Percentiles rank a stretch among this genome's conserved stretches.
Conservation (phyloP, 2,113 vertebrate species). For the Nycticryphes semicollaris region DNA sequence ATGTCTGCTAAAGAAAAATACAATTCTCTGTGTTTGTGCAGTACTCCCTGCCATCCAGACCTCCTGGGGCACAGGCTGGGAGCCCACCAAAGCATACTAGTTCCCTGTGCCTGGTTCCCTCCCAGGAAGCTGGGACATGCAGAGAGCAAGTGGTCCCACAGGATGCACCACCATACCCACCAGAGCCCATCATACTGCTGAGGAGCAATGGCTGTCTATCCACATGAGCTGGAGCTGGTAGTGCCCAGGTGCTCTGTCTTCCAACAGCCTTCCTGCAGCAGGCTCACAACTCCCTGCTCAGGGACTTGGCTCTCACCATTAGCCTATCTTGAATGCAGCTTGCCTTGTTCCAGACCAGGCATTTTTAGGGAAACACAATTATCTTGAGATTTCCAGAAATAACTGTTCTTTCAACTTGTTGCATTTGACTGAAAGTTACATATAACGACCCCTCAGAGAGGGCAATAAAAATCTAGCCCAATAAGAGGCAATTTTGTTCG, state of each 20-base stretch:
- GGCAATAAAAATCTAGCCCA: background rate
- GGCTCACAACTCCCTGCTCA: background rate
- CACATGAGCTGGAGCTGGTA: background rate
- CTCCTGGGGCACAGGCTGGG: background rate
- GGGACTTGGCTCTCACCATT: background rate
- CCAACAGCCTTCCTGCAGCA: background rate
- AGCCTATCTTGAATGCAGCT: background rate
- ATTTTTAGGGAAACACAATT: background rate
- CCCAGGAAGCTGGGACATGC: background rate
- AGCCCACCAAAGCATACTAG: background rate
- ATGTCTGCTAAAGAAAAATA: background rate
- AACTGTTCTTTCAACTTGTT: background rate
- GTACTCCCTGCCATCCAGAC: background rate
- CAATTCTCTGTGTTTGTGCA: background rate
- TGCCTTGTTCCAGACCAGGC: background rate
- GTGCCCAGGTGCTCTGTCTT: background rate
- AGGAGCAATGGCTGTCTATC: rapidly evolving
- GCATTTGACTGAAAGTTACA: background rate
- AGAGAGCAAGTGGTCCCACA: rapidly evolving
- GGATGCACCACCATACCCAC: rapidly evolving
- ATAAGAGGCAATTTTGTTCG: background rate
- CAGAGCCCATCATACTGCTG: rapidly evolving
- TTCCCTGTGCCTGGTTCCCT: rapidly evolving
- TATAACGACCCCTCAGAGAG: background rate
- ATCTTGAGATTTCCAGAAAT: background rate